Evolutionary conservation across 2,113 vertebrate genomes (phyloP).

Genomic region (Gila orcuttii): DNA sequence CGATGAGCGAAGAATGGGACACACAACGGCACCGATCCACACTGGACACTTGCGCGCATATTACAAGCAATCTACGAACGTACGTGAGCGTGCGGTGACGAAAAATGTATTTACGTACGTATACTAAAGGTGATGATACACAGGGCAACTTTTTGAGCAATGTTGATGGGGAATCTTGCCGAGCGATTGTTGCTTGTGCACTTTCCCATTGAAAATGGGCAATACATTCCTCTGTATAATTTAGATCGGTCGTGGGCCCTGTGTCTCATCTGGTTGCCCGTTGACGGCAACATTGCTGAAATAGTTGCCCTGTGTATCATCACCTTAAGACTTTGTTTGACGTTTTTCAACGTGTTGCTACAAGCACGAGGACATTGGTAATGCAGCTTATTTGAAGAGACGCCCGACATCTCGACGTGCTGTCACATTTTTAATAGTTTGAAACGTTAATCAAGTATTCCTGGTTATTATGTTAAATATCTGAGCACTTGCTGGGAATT

Average conservation of each 20-base stretch:
- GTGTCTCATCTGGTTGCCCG: no score
- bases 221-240: no score
- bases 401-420: not conserved
- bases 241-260: no score
- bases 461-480: not conserved
- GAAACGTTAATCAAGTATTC: not conserved
- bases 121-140: no score
- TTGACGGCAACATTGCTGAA: no score
- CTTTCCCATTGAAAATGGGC: no score
- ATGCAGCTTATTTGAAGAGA: not conserved
- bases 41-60: not conserved
- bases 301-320: no score
- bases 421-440: not conserved
- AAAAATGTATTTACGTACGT: not conserved
- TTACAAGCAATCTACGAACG: not conserved
- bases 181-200: no score
- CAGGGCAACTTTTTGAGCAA: no score
- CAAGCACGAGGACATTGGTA: not conserved
- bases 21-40: not conserved
- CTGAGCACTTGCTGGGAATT: not conserved
- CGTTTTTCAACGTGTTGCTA: not conserved
- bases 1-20: not conserved
- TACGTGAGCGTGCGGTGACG: not conserved
- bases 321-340: not conserved
- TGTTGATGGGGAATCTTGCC: no score